Base-by-base conservation (phyloP, 2,888 invertebrate genomes). In the Tenthredo distinguenda region DNA sequence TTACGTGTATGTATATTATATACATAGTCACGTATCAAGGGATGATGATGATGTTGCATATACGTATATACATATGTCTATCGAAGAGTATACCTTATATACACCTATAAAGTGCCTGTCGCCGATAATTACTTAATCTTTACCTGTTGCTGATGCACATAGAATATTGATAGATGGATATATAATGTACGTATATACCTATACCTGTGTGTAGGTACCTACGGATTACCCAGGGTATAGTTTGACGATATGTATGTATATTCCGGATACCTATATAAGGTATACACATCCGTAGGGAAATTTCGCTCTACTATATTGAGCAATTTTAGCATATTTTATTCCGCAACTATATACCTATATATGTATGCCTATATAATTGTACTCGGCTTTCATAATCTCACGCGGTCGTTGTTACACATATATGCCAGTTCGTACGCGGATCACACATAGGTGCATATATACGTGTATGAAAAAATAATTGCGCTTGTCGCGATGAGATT, bases 101-200 rank as follows among this genome's bases (percentile, higher is more conserved):
- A 76, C 26, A n/a, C 37, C n/a, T 37, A n/a, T 62, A 9, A 71
- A 62, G 3, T 62, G n/a, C 71, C 71, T 71, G 34, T 50, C 79
- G 31, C 5, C 58, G 58, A 58, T 79, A 58, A 79, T 79, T 58
- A 31, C 79, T 79, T 79, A 55, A 58, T 79, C 79, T 79, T 34
- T 10, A 79, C 79, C 79, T 79, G 79, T 79, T 79, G 79, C 79
- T 58, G 40, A 26, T 76, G 26, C 62, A 26, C 37, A 62, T 62
- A 26, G 62, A 62, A 71, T 71, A 71, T 71, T 71, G 71, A 71
- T 71, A 31, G 31, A 71, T 37, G 34, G 71, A 37, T 71, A 37
- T 65, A 37, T 43, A 26, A 34, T 71, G 34, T 71, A 71, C 37
- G 10, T 72, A 40, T n/a, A 55, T 18, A n/a, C 9, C 1, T 71